Base-by-base conservation (phyloP, 2,888 invertebrate species). In the Zaprionus lineosus region DNA sequence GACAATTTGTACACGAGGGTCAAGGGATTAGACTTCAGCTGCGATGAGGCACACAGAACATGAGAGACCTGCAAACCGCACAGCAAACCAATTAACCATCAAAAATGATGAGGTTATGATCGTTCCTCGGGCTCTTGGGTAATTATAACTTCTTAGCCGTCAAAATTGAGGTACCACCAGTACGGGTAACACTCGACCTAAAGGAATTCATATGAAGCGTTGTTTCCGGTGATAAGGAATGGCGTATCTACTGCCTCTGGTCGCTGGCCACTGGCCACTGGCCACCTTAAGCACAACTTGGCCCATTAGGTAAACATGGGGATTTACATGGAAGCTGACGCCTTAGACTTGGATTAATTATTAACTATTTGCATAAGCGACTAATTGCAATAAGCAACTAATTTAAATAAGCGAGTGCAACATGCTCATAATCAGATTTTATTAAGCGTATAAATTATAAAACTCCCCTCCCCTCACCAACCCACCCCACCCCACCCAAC, bases 331-430 rank as follows among this genome's bases (percentile, higher is more conserved):
- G n/a, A n/a, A n/a, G n/a, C n/a, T n/a, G n/a, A n/a, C n/a, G n/a
- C n/a, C n/a, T 36, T 26, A 24, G 50, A 24, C 41, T 44, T 75
- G 73, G 75, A 73, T 82, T 70, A 51, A 65, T 65, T 70, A 67
- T 67, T 67, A 73, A 64, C 67, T 71, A 76, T 76, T 78, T 82
- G 70, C 73, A 75, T 78, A 70, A n/a, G n/a, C n/a, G n/a, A n/a
- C n/a, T n/a, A n/a, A n/a, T n/a, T n/a, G n/a, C n/a, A n/a, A n/a
- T n/a, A n/a, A n/a, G n/a, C n/a, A n/a, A 59, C 70, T 73, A 73
- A 75, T 75, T 78, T 40, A 75, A 75, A 61, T 63, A 69, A 62
- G 78, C 59, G 64, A 50, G 55, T 65, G 51, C 9, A 66, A 64
- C 73, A 61, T 78, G 78, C 71, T 78, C 77, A 82, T 67, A 75